Evolutionary conservation across 2,797 vertebrate genomes (phyloP).

Genomic region (Enteromius treurensis): DNA sequence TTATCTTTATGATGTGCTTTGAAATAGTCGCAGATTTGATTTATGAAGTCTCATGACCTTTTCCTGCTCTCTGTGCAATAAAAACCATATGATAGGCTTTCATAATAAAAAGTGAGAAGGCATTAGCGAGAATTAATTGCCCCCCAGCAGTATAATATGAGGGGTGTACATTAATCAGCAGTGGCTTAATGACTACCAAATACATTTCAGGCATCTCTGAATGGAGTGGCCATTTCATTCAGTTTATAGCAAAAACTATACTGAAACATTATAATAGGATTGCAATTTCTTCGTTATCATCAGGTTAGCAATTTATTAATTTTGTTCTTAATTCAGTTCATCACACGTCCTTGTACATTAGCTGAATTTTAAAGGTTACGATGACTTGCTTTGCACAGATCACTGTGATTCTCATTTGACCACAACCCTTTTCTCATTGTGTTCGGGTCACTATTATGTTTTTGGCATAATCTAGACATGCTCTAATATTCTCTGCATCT

Average conservation of each 20-base stretch:
- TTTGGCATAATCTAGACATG: not conserved
- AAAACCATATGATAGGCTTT: constrained; percentile 23
- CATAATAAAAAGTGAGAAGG: constrained; percentile 46
- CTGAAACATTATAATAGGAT: constrained; percentile 30
- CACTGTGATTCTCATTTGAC: not conserved
- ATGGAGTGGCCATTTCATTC: constrained; percentile 18
- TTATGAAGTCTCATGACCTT: constrained; percentile 43
- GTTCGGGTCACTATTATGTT: not conserved
- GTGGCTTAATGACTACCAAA: constrained; percentile 42
- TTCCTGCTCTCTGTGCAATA: constrained; percentile 37
- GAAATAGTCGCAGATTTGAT: constrained; percentile 23
- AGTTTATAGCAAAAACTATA: not conserved
- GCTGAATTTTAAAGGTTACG: not conserved
- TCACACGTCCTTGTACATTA: not conserved
- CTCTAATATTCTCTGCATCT: constrained; percentile 13
- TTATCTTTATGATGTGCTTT: not conserved
- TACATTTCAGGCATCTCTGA: constrained; percentile 19
- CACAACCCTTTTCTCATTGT: not conserved
- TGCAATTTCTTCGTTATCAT: not conserved
- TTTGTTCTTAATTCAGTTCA: constrained; percentile 4
- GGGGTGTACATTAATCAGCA: constrained; percentile 51
- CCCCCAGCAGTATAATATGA: constrained; percentile 36
- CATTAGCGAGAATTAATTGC: constrained; percentile 48
- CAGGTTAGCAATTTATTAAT: not conserved
- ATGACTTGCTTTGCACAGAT: not conserved